A percentile compares a stretch with the other conserved stretches of the same genome.
These are phyloP conservation scores for Drosophila bocqueti DNA, from an alignment of 1,140 invertebrate species.

Conservation along the genomic window DNA sequence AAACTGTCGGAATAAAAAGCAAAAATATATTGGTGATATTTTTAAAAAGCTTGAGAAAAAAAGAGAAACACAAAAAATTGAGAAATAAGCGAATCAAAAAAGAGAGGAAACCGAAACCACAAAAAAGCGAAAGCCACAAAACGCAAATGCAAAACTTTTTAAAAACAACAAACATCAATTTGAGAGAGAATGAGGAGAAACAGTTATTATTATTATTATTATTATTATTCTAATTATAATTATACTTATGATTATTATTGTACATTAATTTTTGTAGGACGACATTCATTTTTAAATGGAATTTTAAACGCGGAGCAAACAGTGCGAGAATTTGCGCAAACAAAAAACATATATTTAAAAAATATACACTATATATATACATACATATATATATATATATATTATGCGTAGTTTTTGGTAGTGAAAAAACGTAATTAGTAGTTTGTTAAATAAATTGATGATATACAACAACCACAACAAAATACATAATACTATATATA, in stretches of 20 bases:
- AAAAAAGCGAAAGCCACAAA: slow-evolving; percentile 41
- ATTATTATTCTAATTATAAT: slow-evolving; percentile 58
- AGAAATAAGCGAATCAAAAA: slow-evolving; percentile 50
- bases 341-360: slow-evolving; percentile 49
- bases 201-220: slow-evolving; percentile 70
- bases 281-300: slow-evolving; percentile 75
- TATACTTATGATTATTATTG: slow-evolving; percentile 64
- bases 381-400: slow-evolving; percentile 58
- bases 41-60: slow-evolving; percentile 59
- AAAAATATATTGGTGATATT: slow-evolving; percentile 83
- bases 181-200: slow-evolving; percentile 32
- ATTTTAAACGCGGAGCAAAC: slow-evolving; percentile 72
- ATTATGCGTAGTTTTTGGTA: slow-evolving; percentile 80
- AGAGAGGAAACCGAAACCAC: slow-evolving; percentile 18
- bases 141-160: slow-evolving; percentile 28
- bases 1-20: slow-evolving; percentile 65
- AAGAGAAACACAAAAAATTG: slow-evolving; percentile 49
- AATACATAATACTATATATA: slow-evolving; percentile 50
- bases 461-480: slow-evolving; percentile 50
- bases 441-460: slow-evolving; percentile 83
- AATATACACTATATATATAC: slow-evolving; percentile 61
- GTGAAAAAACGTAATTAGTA: slow-evolving; percentile 77
- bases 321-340: slow-evolving; percentile 59
- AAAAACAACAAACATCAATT: slow-evolving; percentile 35
- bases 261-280: slow-evolving; percentile 73